Conservation (phyloP, 2,113 vertebrate species). For the Pheucticus melanocephalus region DNA sequence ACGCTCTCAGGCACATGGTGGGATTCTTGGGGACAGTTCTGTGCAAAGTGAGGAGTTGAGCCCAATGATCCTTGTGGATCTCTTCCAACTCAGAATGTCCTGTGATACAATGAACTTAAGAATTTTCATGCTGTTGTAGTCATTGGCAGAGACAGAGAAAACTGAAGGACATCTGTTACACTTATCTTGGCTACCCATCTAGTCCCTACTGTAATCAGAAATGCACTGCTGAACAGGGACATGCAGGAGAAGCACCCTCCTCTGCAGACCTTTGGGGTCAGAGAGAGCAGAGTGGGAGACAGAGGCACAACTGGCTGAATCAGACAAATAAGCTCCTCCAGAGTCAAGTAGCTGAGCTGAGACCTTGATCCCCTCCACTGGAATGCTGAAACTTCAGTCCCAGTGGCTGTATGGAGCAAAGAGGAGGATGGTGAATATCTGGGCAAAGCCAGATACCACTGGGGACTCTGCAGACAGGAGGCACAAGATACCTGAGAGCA, state of each 20-base stretch:
- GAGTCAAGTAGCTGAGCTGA: no score
- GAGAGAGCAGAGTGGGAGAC: background rate
- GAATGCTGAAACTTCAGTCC: background rate
- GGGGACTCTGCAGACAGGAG: background rate
- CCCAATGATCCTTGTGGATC: fast-evolving
- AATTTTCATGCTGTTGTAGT: background rate
- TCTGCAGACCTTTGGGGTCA: background rate
- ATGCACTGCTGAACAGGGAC: background rate
- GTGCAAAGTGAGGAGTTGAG: background rate
- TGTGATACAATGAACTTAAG: background rate
- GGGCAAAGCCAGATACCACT: background rate
- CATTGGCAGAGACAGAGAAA: background rate
- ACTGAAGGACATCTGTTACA: fast-evolving
- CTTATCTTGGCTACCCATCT: background rate
- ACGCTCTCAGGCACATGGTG: background rate
- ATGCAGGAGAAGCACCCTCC: background rate
- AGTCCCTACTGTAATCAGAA: background rate
- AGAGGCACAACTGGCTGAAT: background rate
- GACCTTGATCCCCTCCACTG: background rate
- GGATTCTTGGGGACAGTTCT: background rate
- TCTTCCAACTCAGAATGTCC: background rate
- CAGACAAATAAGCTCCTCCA: no score
- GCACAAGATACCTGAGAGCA: background rate
- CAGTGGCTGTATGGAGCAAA: background rate
- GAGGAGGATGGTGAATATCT: background rate